A percentile compares a stretch with the other conserved stretches of the same genome.
Conservation (phyloP, 2,113 vertebrate species). For the Oxygymnocypris stewartii region DNA sequence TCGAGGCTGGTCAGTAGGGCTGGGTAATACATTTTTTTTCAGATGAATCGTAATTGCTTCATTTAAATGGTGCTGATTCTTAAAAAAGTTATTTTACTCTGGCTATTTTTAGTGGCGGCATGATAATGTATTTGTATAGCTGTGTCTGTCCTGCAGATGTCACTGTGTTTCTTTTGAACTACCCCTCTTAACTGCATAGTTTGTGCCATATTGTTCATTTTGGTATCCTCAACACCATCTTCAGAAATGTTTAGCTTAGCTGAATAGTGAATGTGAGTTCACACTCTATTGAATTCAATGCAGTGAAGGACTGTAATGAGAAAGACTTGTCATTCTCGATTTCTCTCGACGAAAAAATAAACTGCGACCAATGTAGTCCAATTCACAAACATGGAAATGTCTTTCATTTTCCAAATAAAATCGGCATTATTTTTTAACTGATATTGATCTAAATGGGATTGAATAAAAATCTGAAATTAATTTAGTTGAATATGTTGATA, state of each 20-base stretch:
- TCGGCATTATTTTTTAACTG: background rate
- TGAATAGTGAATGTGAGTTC: background rate
- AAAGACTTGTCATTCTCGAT: background rate
- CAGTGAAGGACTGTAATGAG: background rate
- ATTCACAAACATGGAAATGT: background rate
- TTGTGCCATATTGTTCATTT: background rate
- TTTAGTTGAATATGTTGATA: background rate
- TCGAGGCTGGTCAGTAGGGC: background rate
- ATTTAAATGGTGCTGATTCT: background rate
- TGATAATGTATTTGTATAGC: background rate
- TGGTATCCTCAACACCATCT: background rate
- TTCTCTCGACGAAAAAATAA: background rate
- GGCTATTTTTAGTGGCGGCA: background rate
- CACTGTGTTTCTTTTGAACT: background rate
- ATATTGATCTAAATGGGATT: background rate
- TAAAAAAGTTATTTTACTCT: background rate
- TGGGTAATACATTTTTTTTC: background rate
- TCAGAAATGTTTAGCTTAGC: background rate
- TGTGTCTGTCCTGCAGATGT: background rate
- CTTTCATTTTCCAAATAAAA: background rate
- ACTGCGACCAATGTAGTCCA: background rate
- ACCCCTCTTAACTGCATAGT: background rate
- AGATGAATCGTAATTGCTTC: background rate
- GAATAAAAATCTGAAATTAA: background rate
- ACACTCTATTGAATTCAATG: background rate